A percentile compares a stretch with the other conserved stretches of the same genome.
Conservation (phyloP, 2,888 invertebrate species). For the Nomada lathburiana region DNA sequence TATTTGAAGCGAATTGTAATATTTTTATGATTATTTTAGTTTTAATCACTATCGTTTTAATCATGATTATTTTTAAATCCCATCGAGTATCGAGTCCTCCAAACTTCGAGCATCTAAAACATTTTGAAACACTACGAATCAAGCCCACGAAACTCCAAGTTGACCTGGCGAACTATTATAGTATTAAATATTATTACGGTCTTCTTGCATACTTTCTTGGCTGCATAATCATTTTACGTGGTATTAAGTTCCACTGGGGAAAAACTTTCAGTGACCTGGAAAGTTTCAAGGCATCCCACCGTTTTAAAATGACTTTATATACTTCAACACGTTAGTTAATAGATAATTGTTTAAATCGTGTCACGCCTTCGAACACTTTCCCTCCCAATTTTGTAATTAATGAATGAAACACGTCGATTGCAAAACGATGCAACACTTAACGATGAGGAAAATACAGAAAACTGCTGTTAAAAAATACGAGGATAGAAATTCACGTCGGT, state of each 20-base stretch:
- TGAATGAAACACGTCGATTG: not conserved
- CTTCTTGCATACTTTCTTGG: constrained; percentile 18
- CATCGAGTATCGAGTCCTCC: too few species aligned
- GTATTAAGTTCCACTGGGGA: constrained; percentile 28
- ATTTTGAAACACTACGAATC: not conserved
- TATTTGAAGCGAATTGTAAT: too few species aligned
- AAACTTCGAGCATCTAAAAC: constrained; percentile 9
- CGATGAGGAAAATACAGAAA: too few species aligned
- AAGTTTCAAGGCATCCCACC: constrained; percentile 15
- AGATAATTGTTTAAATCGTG: not conserved
- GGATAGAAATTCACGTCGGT: not conserved
- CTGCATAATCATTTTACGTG: constrained; percentile 42
- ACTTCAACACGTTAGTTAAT: not conserved
- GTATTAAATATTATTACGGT: constrained; percentile 38
- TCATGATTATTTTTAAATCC: not conserved
- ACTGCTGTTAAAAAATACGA: not conserved
- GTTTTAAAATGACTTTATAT: not conserved
- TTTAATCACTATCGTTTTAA: too few species aligned
- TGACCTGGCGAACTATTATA: constrained; percentile 1
- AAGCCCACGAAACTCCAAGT: constrained; percentile 3
- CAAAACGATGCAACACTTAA: not conserved
- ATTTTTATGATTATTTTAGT: too few species aligned
- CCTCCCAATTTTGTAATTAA: not conserved
- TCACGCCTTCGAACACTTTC: not conserved
- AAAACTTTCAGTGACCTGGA: constrained; percentile 1